Evolutionary conservation across 2,113 vertebrate species (phyloP), one percentile per base, ranked within the genome.

Genomic region (Calonectris borealis): DNA sequence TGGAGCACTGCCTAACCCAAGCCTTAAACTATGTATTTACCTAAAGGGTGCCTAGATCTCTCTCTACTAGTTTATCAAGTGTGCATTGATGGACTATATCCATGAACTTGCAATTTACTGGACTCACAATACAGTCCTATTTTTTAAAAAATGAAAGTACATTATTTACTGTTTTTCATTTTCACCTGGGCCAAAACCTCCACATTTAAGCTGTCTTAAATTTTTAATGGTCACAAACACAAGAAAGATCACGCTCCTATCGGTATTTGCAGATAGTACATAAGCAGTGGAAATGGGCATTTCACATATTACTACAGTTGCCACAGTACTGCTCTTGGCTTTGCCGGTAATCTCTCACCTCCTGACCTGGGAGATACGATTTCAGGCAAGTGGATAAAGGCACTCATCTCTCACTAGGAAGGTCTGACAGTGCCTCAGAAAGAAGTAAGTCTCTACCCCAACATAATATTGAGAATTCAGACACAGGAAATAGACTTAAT

Each of bases 401-500:
- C 16, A 19, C n/a, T 81, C n/a, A 24, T 64, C 60, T 91, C 75
- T 54, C 36, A 68, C 26, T 32, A 66, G 38, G 68, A 75, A 90
- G 32, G n/a, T 75, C 86, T 86, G 86, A 81, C 40, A 58, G 36
- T 34, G 55, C 31, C 52, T 92, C 80, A 81, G 46, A 83, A 91
- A 70, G 51, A 78, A 84, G 3, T 14, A 54, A 78, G 12, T 68
- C 55, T 91, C 69, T 65, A 66, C 58, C 8, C 2, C 61, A 64
- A 91, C 16, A 48, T 58, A 70, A 73, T n/a, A 79, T 8, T 85
- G 48, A 77, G 42, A 95, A 80, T 83, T 77, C 76, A 95, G 80
- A 78, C 72, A 83, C 22, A 86, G 78, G 73, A 97, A 93, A 89
- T 13, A 68, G 27, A 82, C 36, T 73, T 86, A 92, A 91, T 94